Percentiles rank a stretch among this genome's conserved stretches.
phyloP scores from a whole-genome alignment of 2,888 invertebrate species.

The Cerceris rybyensis region DNA sequence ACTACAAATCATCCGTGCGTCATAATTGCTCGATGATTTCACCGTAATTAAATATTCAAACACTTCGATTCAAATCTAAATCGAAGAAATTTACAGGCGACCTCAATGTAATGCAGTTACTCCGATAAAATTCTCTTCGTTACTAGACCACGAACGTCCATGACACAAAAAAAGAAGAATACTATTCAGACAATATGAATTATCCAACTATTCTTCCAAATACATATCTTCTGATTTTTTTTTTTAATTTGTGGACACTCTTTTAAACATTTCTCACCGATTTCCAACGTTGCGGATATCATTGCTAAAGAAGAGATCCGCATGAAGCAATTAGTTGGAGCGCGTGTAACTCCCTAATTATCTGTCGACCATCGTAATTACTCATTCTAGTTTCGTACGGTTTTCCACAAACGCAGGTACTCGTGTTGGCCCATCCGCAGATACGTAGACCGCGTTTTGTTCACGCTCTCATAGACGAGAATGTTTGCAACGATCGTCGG shows the following conservation, averaged over 20 bases:
- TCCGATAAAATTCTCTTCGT: too few relatives aligned
- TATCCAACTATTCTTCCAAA: too few relatives aligned
- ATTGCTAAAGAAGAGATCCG: slow-evolving; percentile 12
- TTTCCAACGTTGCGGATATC: slow-evolving; percentile 4
- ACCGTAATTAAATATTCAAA: too few relatives aligned
- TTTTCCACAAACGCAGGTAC: slow-evolving; percentile 5
- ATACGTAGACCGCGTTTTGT: slow-evolving; percentile 49
- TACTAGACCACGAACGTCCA: too few relatives aligned
- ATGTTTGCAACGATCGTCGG: slow-evolving; percentile 36
- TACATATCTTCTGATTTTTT: too few relatives aligned
- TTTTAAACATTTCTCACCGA: slow-evolving; percentile 1
- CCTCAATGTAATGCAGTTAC: too few relatives aligned
- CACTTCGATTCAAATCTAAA: too few relatives aligned
- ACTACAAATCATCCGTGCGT: too few relatives aligned
- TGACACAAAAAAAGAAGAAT: too few relatives aligned
- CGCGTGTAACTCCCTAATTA: slow-evolving; percentile 53
- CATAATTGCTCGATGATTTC: too few relatives aligned
- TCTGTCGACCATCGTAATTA: slow-evolving; percentile 56
- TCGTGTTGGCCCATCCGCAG: slow-evolving; percentile 21
- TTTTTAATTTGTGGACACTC: not conserved
- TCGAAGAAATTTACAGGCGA: too few relatives aligned
- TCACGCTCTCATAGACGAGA: slow-evolving; percentile 75
- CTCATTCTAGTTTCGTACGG: slow-evolving; percentile 59
- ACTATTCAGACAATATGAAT: too few relatives aligned
- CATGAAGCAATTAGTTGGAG: slow-evolving; percentile 50